Base-by-base conservation (phyloP, 2,888 invertebrate genomes). In the Pycnomerus fuliginosus region DNA sequence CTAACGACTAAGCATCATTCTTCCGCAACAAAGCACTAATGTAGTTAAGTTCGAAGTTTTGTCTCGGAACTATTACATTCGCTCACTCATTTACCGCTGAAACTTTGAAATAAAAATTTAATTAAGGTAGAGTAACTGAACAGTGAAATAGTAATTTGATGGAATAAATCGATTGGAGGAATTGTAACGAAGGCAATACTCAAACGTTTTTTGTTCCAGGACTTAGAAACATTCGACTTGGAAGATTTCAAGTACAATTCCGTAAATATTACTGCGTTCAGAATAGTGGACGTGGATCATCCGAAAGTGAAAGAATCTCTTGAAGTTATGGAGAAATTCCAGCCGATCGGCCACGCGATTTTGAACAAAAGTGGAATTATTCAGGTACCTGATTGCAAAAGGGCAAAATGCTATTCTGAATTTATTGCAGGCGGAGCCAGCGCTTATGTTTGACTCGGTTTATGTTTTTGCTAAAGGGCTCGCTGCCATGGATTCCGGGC, bases 251-350 rank as follows among this genome's bases (percentile, higher is more conserved):
- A 89, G 66, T 93, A 95, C 75, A 95, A 95, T 67, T 85, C 87
- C 28, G 93, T 94, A 24, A 95, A 95, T 72, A 91, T 95, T 76
- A 94, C 93, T n/a, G 91, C 93, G 0, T 94, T 92, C 77, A 79
- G 94, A 28, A 75, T 95, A 51, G 90, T 92, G 1, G 90, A 92
- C 66, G 79, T 89, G 2, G 85, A 84, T 39, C 84, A 87, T 16
- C 80, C 84, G 20, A 81, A 82, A 57, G 88, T 89, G 37, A 79
- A 79, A 47, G 87, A 88, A 50, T 80, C 84, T 2, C 76, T 91
- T 20, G 83, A 84, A 44, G 85, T 90, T 62, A 92, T 93, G 90
- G 88, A 89, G 74, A 84, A 85, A 67, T 89, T 92, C 68, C 90
- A 91, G 60, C 88, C 91, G 0, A 85, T 89, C 46, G 90, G 90